These are phyloP conservation scores for Samia ricini DNA, from an alignment of 1,140 invertebrate species.

Conservation along the genomic window DNA sequence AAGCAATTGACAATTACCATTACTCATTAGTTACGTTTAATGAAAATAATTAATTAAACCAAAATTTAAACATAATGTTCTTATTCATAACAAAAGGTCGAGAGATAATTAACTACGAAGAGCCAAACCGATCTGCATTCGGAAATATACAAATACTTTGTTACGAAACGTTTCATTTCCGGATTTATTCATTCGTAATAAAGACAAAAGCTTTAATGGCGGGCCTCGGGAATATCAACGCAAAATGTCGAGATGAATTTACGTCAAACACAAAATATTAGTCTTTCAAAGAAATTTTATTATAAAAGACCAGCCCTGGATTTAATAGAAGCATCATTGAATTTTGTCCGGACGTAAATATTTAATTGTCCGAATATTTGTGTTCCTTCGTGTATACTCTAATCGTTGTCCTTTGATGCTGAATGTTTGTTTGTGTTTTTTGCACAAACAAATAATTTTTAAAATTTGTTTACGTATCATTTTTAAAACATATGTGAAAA, in stretches of 20 bases:
- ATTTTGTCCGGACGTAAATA: background rate
- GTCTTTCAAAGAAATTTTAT: slow-evolving; percentile 17
- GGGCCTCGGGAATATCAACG: background rate
- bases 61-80: background rate
- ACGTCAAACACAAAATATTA: slow-evolving; percentile 8
- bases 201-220: slow-evolving; percentile 16
- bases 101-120: background rate
- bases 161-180: background rate
- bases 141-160: background rate
- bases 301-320: background rate
- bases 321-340: background rate
- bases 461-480: background rate
- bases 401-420: background rate
- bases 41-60: no score
- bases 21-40: no score
- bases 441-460: background rate
- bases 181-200: background rate
- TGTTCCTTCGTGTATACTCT: background rate
- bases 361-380: background rate
- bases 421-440: background rate
- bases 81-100: background rate
- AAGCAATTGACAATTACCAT: no score
- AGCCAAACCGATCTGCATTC: background rate
- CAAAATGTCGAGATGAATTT: slow-evolving; percentile 5
- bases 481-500: no score